phyloP scores from a whole-genome alignment of 2,797 vertebrate species.

The Tauraco hartlaubi region DNA sequence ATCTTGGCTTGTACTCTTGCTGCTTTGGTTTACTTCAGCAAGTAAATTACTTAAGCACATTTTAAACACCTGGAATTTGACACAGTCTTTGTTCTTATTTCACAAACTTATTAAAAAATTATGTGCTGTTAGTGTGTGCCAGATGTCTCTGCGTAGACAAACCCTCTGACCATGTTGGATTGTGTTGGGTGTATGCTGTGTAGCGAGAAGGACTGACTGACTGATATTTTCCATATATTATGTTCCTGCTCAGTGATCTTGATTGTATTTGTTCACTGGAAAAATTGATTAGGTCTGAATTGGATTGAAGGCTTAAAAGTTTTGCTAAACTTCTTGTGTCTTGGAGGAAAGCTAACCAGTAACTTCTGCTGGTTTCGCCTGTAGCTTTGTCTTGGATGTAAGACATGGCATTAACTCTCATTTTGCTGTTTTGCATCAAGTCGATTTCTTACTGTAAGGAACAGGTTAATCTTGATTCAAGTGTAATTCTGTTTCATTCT shows the following conservation, averaged over 20 bases:
- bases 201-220: neutral
- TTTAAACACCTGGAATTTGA: neutral
- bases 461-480: neutral
- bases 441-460: neutral
- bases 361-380: neutral
- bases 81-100: neutral
- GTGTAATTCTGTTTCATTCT: neutral
- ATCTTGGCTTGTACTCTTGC: neutral
- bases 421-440: neutral
- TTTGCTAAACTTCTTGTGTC: neutral
- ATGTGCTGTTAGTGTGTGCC: neutral
- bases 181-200: neutral
- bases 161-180: neutral
- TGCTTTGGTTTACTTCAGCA: neutral
- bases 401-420: neutral
- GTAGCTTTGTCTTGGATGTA: neutral
- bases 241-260: neutral
- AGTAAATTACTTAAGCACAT: neutral
- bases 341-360: neutral
- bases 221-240: neutral
- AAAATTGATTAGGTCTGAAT: neutral
- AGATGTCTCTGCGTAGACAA: neutral
- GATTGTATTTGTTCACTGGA: neutral
- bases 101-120: neutral
- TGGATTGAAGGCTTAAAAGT: neutral